Evolutionary conservation across 1,140 invertebrate species (phyloP).

Genomic region (Drosophila novamexicana): DNA sequence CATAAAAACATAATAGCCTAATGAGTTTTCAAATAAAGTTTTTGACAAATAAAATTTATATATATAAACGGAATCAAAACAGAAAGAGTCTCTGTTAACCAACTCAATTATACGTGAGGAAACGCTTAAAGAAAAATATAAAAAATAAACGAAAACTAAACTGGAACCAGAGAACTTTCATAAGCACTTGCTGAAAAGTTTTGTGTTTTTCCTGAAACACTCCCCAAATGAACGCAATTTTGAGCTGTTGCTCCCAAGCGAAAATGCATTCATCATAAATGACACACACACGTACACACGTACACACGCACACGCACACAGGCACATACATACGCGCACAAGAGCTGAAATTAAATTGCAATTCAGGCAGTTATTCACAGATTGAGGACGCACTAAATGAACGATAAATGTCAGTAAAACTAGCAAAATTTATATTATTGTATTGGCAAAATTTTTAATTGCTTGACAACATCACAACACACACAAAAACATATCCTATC

Average conservation of each 20-base stretch:
- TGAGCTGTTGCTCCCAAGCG: slow-evolving; percentile 17
- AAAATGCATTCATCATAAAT: slow-evolving; percentile 52
- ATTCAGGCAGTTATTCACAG: slow-evolving; percentile 18
- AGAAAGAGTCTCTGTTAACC: not conserved
- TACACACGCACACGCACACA: not conserved
- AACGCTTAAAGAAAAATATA: not conserved
- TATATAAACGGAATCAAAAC: not conserved
- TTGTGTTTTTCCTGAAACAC: not conserved
- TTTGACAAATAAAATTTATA: slow-evolving; percentile 9
- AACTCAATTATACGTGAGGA: not conserved
- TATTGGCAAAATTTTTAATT: slow-evolving; percentile 75
- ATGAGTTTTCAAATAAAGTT: slow-evolving; percentile 10
- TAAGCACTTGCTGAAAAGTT: slow-evolving; percentile 3
- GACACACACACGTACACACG: slow-evolving; percentile 41
- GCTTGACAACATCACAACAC: slow-evolving; percentile 71
- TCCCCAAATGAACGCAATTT: not conserved
- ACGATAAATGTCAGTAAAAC: slow-evolving; percentile 58
- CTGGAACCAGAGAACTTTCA: slow-evolving; percentile 2
- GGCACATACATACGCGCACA: slow-evolving; percentile 10
- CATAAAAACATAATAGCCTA: slow-evolving; percentile 27
- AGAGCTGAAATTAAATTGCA: slow-evolving; percentile 39
- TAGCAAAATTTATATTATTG: slow-evolving; percentile 69
- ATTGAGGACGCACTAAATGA: slow-evolving; percentile 46
- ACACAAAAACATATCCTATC: slow-evolving; percentile 37
- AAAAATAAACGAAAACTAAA: not conserved